Percentiles rank a stretch among this genome's conserved stretches.
Conservation (phyloP, 2,888 invertebrate genomes). For the Listrodromus nycthemerus region DNA sequence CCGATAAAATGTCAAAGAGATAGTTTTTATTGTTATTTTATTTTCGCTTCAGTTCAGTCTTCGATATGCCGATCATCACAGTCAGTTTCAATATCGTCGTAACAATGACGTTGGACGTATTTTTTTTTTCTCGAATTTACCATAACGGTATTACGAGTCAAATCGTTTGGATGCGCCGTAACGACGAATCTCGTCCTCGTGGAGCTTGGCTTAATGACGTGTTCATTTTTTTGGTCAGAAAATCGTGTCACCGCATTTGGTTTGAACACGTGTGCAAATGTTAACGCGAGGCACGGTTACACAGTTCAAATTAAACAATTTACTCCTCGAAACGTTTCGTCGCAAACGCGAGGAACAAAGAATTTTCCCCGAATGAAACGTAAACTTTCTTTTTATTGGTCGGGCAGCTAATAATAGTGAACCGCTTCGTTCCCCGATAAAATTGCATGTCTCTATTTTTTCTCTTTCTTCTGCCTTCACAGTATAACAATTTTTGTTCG, state of each 20-base stretch:
- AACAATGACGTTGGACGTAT: constrained; percentile 72
- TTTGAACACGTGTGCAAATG: constrained; percentile 34
- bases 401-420: constrained; percentile 65
- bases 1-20: background rate
- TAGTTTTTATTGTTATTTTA: background rate
- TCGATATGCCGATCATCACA: constrained; percentile 62
- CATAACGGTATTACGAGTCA: constrained; percentile 65
- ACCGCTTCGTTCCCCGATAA: constrained; percentile 63
- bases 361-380: constrained; percentile 70
- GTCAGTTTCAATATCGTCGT: constrained; percentile 60
- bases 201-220: constrained; percentile 76
- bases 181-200: constrained; percentile 69
- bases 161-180: constrained; percentile 63
- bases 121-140: constrained; percentile 63
- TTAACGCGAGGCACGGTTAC: constrained; percentile 46
- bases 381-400: constrained; percentile 51
- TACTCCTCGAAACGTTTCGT: constrained; percentile 52
- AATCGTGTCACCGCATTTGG: constrained; percentile 43
- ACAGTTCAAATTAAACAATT: constrained; percentile 49
- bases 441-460: constrained; percentile 52
- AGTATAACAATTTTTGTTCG: constrained; percentile 24
- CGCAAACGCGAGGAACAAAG: constrained; percentile 68
- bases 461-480: constrained; percentile 18
- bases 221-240: constrained; percentile 50
- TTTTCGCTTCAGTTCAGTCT: constrained; percentile 31